Conservation (phyloP, 2,113 vertebrate genomes). For the Porphyrio hochstetteri region DNA sequence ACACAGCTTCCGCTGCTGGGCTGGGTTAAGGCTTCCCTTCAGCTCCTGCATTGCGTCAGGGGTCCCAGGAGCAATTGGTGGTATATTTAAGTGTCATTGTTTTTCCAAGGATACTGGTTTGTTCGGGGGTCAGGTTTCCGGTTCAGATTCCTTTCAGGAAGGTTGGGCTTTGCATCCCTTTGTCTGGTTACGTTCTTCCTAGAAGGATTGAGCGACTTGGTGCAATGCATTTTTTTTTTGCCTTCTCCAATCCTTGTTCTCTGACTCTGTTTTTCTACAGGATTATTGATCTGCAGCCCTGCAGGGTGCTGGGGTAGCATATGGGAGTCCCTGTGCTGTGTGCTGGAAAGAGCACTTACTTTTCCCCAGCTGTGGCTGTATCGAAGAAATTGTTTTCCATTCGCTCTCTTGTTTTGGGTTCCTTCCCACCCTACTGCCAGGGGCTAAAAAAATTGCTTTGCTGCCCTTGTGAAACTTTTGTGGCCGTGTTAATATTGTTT, state of each 20-base stretch:
- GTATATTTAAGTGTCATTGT: background rate
- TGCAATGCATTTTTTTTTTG: background rate
- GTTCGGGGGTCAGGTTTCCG: background rate
- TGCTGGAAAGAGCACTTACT: background rate
- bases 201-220: background rate
- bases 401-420: background rate
- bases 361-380: background rate
- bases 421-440: background rate
- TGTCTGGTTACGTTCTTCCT: background rate
- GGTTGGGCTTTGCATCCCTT: background rate
- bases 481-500: background rate
- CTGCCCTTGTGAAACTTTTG: background rate
- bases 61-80: background rate
- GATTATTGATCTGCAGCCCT: slow-evolving; percentile 26
- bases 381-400: background rate
- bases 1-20: background rate
- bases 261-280: background rate
- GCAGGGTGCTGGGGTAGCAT: background rate
- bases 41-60: background rate
- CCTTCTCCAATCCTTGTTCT: background rate
- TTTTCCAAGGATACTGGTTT: background rate
- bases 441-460: background rate
- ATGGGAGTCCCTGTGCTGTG: background rate
- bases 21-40: background rate
- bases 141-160: background rate